Percentiles rank a stretch among this genome's conserved stretches.
Conservation (phyloP, 1,140 invertebrate species). For the Drosophila aff. region DNA sequence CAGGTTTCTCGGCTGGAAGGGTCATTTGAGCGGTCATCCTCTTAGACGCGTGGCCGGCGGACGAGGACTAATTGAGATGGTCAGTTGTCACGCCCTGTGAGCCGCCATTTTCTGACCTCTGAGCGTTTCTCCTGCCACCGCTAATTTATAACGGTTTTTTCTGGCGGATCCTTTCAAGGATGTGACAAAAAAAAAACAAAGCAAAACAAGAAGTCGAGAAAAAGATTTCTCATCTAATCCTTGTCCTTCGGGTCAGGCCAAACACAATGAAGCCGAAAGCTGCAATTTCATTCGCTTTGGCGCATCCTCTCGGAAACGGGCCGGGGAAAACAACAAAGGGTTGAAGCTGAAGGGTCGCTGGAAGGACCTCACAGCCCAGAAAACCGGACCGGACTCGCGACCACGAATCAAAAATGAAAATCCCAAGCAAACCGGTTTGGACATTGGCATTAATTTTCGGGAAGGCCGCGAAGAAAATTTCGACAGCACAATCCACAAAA, state of each 20-base stretch:
- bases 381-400: constrained; percentile 77
- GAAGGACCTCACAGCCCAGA: constrained; percentile 41
- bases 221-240: constrained; percentile 64
- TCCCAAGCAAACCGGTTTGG: constrained; percentile 77
- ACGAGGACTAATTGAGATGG: constrained; percentile 50
- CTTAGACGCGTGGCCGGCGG: constrained; percentile 51
- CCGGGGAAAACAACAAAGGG: constrained; percentile 60
- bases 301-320: constrained; percentile 54
- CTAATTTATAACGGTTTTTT: constrained; percentile 74
- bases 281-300: constrained; percentile 75
- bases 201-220: constrained; percentile 45
- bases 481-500: constrained; percentile 36
- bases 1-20: constrained; percentile 55
- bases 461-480: constrained; percentile 78
- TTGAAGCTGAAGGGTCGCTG: constrained; percentile 72
- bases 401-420: constrained; percentile 72
- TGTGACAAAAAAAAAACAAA: constrained; percentile 7
- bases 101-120: constrained; percentile 12
- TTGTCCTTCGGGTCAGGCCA: constrained; percentile 37
- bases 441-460: constrained; percentile 75
- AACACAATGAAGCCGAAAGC: constrained; percentile 61
- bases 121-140: background rate
- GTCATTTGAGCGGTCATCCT: constrained; percentile 49
- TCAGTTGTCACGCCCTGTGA: constrained; percentile 25
- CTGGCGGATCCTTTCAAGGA: constrained; percentile 21